These are phyloP conservation scores for Mormyrus lacerda DNA, from an alignment of 2,113 vertebrate species.

Conservation along the genomic window DNA sequence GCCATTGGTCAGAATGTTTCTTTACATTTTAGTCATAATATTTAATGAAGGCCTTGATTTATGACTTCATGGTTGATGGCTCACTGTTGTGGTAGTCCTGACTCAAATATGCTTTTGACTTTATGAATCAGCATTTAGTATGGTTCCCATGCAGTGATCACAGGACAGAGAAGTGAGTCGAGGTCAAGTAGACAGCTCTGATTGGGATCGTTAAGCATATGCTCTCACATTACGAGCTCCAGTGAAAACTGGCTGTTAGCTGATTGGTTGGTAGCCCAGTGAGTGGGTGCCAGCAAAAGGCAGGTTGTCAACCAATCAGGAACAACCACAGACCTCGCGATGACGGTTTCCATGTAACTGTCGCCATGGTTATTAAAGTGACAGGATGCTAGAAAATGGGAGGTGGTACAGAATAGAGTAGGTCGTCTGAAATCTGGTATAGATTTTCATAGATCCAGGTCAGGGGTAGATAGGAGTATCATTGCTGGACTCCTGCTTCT, in stretches of 20 bases:
- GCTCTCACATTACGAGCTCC: not conserved
- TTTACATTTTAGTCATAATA: constrained; percentile 15
- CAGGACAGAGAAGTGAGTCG: constrained; percentile 25
- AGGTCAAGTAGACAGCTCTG: constrained; percentile 34
- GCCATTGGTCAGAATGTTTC: not conserved
- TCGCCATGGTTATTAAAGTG: constrained; percentile 21
- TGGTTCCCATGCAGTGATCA: not conserved
- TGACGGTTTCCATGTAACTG: constrained; percentile 12
- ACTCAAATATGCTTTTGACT: constrained; percentile 26
- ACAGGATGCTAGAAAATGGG: not conserved
- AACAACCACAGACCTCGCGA: not conserved
- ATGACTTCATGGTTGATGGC: constrained; percentile 3
- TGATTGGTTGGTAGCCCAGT: not conserved
- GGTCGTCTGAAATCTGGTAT: not conserved
- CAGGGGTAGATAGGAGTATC: not conserved
- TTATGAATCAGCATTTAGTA: constrained; percentile 27
- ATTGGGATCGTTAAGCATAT: constrained; percentile 24
- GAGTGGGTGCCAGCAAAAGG: constrained; percentile 25
- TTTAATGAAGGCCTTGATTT: constrained; percentile 21
- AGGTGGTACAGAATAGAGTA: not conserved
- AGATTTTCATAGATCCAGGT: not conserved
- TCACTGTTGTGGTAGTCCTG: not conserved
- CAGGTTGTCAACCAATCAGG: constrained; percentile 26
- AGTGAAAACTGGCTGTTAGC: not conserved
- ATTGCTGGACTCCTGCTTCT: not conserved